Base-by-base conservation (phyloP, 2,888 invertebrate species). In the Latheticus oryzae region DNA sequence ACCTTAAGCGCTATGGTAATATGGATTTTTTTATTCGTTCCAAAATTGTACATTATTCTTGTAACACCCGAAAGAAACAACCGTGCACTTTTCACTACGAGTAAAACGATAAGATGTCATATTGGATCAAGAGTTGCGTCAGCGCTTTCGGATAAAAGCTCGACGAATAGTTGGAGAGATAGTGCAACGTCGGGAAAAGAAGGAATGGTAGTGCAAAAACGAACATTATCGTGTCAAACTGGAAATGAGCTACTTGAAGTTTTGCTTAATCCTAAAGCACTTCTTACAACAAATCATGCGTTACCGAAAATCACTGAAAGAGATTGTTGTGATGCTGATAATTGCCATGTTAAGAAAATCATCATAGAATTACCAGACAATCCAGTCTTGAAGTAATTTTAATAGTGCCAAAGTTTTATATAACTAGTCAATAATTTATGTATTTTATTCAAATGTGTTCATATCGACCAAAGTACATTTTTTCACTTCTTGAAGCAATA, bases 1-100 rank as follows among this genome's bases (percentile, higher is more conserved):
- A 87, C 86, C n/a, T 78, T 90, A 42, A 87, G 87, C 69, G 89
- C 90, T 3, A 83, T 86, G 67, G 89, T 90, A 3, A 88, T 87
- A 28, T 83, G 91, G 71, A 81, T 85, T 38, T 85, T 91, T 64
- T 82, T 91, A 53, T 90, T 91, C 78, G 81, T 88, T 61, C 91
- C 90, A 1, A 90, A 91, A 78, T 78, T 90, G 32, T 91, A 89
- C 76, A 88, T 90, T 69, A 90, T 91, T 62, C 74, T 90, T 26
- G 82, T 87, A 68, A 83, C 86, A 56, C 91, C 91, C 2, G 88
- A 90, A 78, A 85, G 86, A 71, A 92, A 92, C 78, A 89, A 88
- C 66, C 81, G 91, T 35, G 86, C 87, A 13, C 84, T 87, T 61
- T 90, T 90, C 78, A 87, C 88, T 3, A 90, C 90, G 1, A 85